Evolutionary conservation across 2,888 invertebrate species (phyloP).

Genomic region (Carcina quercana): DNA sequence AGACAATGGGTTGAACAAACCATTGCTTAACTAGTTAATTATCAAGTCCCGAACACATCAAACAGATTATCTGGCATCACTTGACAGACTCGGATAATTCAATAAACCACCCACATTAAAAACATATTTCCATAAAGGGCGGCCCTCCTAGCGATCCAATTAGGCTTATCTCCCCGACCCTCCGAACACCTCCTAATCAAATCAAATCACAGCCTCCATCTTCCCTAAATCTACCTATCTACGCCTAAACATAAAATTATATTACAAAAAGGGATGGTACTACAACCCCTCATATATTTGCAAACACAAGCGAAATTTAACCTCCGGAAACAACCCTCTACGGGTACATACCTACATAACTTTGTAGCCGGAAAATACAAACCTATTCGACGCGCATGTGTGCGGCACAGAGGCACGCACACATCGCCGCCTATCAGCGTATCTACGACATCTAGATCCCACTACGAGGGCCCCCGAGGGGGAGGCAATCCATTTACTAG

Average conservation of each 20-base stretch:
- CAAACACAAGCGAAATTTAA: slow-evolving; percentile 71
- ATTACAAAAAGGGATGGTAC: slow-evolving; percentile 67
- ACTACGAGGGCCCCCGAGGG: slow-evolving; percentile 72
- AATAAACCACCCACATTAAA: slow-evolving; percentile 71
- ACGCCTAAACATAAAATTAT: slow-evolving; percentile 69
- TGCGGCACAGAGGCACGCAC: slow-evolving; percentile 42
- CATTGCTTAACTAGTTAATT: slow-evolving; percentile 40
- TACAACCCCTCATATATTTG: slow-evolving; percentile 71
- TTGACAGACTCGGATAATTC: slow-evolving; percentile 62
- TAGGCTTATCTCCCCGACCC: slow-evolving; percentile 66
- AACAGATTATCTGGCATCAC: slow-evolving; percentile 50
- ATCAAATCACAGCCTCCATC: slow-evolving; percentile 74
- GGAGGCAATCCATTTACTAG: slow-evolving; percentile 73
- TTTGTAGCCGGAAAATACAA: slow-evolving; percentile 58
- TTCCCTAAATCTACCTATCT: slow-evolving; percentile 71
- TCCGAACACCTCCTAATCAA: slow-evolving; percentile 73
- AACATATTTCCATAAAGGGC: slow-evolving; percentile 70
- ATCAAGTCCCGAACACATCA: slow-evolving; percentile 45
- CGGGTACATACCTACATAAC: slow-evolving; percentile 51
- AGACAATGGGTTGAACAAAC: too few relatives aligned
- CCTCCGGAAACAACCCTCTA: slow-evolving; percentile 63
- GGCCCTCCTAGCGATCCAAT: slow-evolving; percentile 60
- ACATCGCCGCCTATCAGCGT: slow-evolving; percentile 62
- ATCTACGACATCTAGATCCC: slow-evolving; percentile 75
- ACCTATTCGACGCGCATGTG: slow-evolving; percentile 42